These are phyloP conservation scores for Anhinga rufa DNA, from an alignment of 2,113 vertebrate genomes.

Conservation along the genomic window DNA sequence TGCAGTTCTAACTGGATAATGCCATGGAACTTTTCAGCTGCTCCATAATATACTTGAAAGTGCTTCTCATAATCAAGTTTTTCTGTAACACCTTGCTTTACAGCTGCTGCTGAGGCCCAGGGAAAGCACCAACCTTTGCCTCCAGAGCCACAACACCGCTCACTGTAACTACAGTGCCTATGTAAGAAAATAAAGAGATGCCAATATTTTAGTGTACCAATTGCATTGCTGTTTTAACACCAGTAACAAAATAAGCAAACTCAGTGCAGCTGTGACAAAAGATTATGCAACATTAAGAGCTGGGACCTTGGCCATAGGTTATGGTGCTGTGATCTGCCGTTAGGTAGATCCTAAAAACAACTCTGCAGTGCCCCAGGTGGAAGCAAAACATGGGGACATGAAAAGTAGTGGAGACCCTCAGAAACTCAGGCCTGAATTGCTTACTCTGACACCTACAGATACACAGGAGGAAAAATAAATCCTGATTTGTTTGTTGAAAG, in stretches of 20 bases:
- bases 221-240: neutral
- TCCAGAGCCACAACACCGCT: fast-evolving
- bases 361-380: fast-evolving
- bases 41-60: neutral
- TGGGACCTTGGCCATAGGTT: neutral
- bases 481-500: neutral
- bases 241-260: neutral
- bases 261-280: neutral
- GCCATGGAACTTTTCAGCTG: neutral
- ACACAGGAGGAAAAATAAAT: neutral
- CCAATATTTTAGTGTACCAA: neutral
- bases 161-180: neutral
- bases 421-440: neutral
- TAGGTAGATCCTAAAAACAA: neutral
- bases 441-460: neutral
- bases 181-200: neutral
- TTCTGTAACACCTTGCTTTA: neutral
- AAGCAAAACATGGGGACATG: neutral
- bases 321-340: neutral
- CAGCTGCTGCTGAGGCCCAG: neutral
- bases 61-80: neutral
- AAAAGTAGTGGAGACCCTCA: neutral
- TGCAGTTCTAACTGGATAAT: neutral
- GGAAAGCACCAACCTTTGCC: neutral
- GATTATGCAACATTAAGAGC: neutral